Conservation (phyloP, 1,140 invertebrate species). For the Leptinotarsa lineolata region DNA sequence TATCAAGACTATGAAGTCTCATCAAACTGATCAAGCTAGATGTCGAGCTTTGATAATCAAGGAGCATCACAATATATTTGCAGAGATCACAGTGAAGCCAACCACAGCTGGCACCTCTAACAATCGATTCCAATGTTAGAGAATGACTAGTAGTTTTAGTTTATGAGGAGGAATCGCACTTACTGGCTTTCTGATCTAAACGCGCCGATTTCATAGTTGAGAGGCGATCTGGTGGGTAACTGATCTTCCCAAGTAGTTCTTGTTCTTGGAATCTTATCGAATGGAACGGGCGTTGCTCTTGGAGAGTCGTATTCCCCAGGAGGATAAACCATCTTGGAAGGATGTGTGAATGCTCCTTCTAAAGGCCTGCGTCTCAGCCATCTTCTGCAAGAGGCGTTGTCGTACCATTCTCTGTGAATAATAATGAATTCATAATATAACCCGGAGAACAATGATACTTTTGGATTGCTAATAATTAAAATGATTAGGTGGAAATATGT, state of each 20-base stretch:
- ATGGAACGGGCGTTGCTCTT: constrained; percentile 65
- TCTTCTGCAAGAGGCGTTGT: constrained; percentile 82
- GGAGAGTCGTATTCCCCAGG: constrained; percentile 81
- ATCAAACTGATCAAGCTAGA: too few species aligned
- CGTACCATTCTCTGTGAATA: constrained; percentile 78
- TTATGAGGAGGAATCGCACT: constrained; percentile 54
- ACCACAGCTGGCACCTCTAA: too few species aligned
- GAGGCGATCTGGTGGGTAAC: constrained; percentile 74
- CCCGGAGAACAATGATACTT: too few species aligned
- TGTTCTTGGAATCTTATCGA: constrained; percentile 52
- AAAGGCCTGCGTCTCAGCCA: constrained; percentile 83
- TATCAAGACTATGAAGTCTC: too few species aligned
- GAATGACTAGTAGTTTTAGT: too few species aligned
- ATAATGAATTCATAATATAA: neutral
- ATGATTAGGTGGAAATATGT: too few species aligned
- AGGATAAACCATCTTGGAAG: constrained; percentile 93
- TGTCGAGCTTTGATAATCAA: too few species aligned
- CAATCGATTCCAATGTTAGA: too few species aligned
- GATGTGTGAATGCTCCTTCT: constrained; percentile 82
- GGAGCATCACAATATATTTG: too few species aligned
- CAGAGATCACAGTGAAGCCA: too few species aligned
- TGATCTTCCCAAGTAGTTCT: constrained; percentile 69
- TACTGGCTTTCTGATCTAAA: constrained; percentile 86
- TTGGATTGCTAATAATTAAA: too few species aligned
- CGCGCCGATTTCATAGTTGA: constrained; percentile 81